Evolutionary conservation across 2,797 vertebrate genomes (phyloP).

Genomic region (Sebastolobus altivelis): DNA sequence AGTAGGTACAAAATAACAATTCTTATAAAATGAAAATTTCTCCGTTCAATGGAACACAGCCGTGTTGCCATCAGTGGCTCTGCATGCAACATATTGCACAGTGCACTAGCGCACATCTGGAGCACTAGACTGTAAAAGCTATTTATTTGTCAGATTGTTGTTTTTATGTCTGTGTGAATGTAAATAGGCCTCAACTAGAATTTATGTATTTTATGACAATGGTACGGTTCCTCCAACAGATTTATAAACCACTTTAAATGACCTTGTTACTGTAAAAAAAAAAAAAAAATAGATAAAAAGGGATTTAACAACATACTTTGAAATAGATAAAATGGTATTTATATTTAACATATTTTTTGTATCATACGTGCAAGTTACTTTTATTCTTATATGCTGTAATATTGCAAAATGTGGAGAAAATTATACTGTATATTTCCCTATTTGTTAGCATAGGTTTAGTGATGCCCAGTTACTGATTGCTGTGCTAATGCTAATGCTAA

Average conservation of each 20-base stretch:
- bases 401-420: constrained; percentile 20
- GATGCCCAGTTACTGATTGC: background rate
- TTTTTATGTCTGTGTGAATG: constrained; percentile 45
- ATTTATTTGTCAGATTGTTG: constrained; percentile 53
- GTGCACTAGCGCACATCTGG: constrained; percentile 77
- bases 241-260: constrained; percentile 24
- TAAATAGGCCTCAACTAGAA: constrained; percentile 39
- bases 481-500: constrained; percentile 23
- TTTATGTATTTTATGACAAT: constrained; percentile 26
- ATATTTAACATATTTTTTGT: constrained; percentile 25
- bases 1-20: no score
- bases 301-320: background rate
- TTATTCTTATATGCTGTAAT: constrained; percentile 33
- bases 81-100: constrained; percentile 75
- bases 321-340: constrained; percentile 20
- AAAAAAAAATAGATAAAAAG: background rate
- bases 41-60: background rate
- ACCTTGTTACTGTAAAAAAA: constrained; percentile 7
- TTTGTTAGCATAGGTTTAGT: constrained; percentile 7
- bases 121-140: constrained; percentile 85
- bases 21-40: background rate
- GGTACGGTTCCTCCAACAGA: background rate
- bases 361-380: background rate
- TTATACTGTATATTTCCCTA: background rate
- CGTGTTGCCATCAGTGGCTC: constrained; percentile 4